Evolutionary conservation across 1,140 invertebrate species (phyloP), one percentile per base, ranked within the genome.

Genomic region (Chrysopa pallens): DNA sequence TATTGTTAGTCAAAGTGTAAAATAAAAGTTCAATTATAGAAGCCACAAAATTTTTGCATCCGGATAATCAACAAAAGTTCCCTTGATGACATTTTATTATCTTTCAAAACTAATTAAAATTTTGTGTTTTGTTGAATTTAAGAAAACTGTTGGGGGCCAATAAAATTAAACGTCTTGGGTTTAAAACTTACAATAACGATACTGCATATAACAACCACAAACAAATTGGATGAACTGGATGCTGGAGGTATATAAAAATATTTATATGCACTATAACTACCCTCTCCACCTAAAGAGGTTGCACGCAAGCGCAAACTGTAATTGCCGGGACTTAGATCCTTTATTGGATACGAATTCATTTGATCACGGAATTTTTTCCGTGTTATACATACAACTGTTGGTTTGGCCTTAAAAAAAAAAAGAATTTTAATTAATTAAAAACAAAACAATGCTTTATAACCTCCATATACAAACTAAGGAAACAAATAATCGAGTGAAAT

Each of bases 241-340:
- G 17, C 17, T 23, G 17, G 17, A 23, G 17, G 17, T 23, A 33
- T 79, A 38, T 67, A 58, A 48, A 88, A 76, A 55, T 74, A 76
- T 17, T 69, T 56, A 1, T 62, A 46, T 6, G 66, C 49, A 0
- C 86, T 81, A 46, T 72, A 78, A 38, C 74, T 72, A 8, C 87
- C 85, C 39, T 73, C 65, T 6, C 80, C 82, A 14, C 79, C 79
- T 36, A 92, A 62, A 4, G 88, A 87, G 17, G 76, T 77, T 11
- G 88, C 84, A 29, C 73, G 69, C 0, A 96, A 67, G 41, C 70
- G 66, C 9, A 90, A 56, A 51, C 76, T 80, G 58, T 93, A 94
- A 58, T 84, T 87, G 4, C 89, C 90, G 38, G 84, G 33, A n/a
- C 64, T 55, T 1, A 94, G 55, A 50, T 73, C 70, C 36, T 58